These are phyloP conservation scores for Scylla paramamosain DNA, from an alignment of 1,140 invertebrate species.

Conservation along the genomic window DNA sequence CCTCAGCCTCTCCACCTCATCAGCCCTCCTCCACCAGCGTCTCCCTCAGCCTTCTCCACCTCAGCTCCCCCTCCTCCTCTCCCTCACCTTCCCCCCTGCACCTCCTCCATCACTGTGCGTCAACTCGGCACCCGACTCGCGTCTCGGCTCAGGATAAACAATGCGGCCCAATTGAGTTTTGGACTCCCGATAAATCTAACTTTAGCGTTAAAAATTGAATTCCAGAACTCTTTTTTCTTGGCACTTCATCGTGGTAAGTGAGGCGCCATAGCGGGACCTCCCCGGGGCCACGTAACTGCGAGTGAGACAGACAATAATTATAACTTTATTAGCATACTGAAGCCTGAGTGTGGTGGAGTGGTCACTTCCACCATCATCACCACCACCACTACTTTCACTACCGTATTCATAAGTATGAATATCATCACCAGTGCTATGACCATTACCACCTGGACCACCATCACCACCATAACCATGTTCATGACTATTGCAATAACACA, in stretches of 20 bases:
- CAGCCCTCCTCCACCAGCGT: not conserved
- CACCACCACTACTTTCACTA: not conserved
- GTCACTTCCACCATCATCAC: not conserved
- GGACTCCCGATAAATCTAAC: conserved; percentile 57
- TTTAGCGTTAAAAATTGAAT: conserved; percentile 59
- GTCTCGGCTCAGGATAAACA: not conserved
- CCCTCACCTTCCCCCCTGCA: not conserved
- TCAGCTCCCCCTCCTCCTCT: not conserved
- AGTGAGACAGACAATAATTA: not conserved
- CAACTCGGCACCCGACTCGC: conserved; percentile 4
- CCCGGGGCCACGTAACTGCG: not conserved
- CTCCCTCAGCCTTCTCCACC: not conserved
- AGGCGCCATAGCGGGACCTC: conserved; percentile 11
- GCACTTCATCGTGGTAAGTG: conserved; percentile 51
- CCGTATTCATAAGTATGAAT: not conserved
- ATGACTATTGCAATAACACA: not conserved
- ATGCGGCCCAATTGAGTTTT: conserved; percentile 35
- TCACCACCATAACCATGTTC: not conserved
- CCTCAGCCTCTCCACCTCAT: not conserved
- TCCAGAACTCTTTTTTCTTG: not conserved
- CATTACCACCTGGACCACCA: not conserved
- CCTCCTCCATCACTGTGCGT: conserved; percentile 5
- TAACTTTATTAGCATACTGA: conserved; percentile 51
- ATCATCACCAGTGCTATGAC: not conserved
- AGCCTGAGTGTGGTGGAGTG: not conserved